Base-by-base conservation (phyloP, 2,888 invertebrate species). In the Lasioglossum figueresi region DNA sequence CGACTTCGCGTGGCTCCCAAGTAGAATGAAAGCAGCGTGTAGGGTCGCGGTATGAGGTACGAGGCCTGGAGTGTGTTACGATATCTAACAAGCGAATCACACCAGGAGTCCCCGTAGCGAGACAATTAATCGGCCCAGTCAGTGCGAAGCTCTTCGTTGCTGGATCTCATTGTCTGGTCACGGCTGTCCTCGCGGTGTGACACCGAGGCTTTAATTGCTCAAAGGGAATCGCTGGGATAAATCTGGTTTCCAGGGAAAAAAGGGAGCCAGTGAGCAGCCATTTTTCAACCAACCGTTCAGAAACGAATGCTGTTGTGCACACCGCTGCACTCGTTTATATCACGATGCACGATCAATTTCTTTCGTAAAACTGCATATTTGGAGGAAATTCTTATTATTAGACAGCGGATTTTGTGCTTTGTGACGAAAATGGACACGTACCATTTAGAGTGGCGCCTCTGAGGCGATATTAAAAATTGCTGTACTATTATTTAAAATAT, bases 101-200 rank as follows among this genome's bases (percentile, higher is more conserved):
- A 80, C 73, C 79, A 75, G 82, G 80, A 83, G 76, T 78, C 83
- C 76, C 80, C 71, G 77, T 68, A 77, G 59, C 78, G 79, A 45
- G 87, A 87, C 90, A 90, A 91, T 90, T 90, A 89, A 90, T 91
- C 88, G 86, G 88, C 37, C 86, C 72, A 72, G 70, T 77, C 78
- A 76, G 89, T 83, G 76, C 81, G 31, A 82, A 83, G 81, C 82
- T 84, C 85, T 83, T 80, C 88, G 82, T 85, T 79, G 82, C 83
- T 59, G 66, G 63, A 71, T 83, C 80, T 79, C 78, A 83, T 89
- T 88, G 84, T 86, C 82, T 73, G 81, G 79, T 83, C 80, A 70
- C 56, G 59, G 76, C 63, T 78, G 77, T 87, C 56, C 85, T 85
- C 83, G 80, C 75, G 66, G 82, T 81, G 81, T 82, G 80, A 89